Evolutionary conservation across 2,113 vertebrate species (phyloP).

Genomic region (Hippolais icterina): DNA sequence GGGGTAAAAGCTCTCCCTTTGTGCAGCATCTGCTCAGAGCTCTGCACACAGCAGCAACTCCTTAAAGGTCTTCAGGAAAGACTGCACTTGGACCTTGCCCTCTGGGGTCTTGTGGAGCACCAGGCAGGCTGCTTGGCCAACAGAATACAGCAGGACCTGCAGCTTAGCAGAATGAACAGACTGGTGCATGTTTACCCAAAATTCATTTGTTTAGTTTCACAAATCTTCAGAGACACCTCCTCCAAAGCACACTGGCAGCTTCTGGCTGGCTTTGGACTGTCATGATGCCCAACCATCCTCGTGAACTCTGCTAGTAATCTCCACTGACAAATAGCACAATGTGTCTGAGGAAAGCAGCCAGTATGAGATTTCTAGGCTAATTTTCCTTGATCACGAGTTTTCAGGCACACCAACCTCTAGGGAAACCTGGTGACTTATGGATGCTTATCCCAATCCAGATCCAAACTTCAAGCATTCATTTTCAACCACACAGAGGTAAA

Average conservation of each 20-base stretch:
- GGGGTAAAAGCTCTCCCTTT: not conserved
- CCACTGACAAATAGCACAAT: not conserved
- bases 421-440: not conserved
- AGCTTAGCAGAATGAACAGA: slow-evolving; percentile 10
- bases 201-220: not conserved
- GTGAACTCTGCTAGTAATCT: slow-evolving; percentile 6
- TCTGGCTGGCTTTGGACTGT: slow-evolving; percentile 1
- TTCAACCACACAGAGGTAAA: not conserved
- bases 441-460: not conserved
- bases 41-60: not conserved
- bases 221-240: not conserved
- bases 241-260: slow-evolving; percentile 1
- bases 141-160: not conserved
- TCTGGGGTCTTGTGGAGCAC: not conserved
- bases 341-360: not conserved
- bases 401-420: not conserved
- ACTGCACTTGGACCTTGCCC: not conserved
- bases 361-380: not conserved
- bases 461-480: not conserved
- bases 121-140: not conserved
- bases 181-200: not conserved
- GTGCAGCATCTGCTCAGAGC: not conserved
- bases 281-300: not conserved
- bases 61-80: not conserved
- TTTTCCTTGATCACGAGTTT: not conserved